Percentiles rank a stretch among this genome's conserved stretches.
These are phyloP conservation scores for cat (Felis catus) DNA, from an alignment of 2,113 vertebrate genomes.

Conservation along the genomic window F.catus_Fca126_mat1.0 CM031424.1:50480501-50481000, in stretches of 20 bases:
- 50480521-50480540: background rate
- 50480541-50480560: background rate
- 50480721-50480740: too few species aligned
- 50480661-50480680: too few species aligned
- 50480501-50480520: background rate
- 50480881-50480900: too few species aligned
- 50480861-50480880: too few species aligned
- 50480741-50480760: too few species aligned
- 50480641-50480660: background rate
- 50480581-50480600: background rate
- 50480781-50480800: too few species aligned
- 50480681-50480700: background rate
- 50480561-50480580: background rate
- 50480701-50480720: background rate
- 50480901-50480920: too few species aligned
- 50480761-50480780: too few species aligned
- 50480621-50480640: background rate
- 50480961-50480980: background rate
- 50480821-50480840: too few species aligned
- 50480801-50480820: too few species aligned
- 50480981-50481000: background rate
- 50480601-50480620: background rate
- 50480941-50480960: background rate
- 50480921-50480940: background rate
- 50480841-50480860: too few species aligned